These are phyloP conservation scores for Pedicia rivosa DNA, from an alignment of 2,888 invertebrate genomes.

Conservation along the genomic window DNA sequence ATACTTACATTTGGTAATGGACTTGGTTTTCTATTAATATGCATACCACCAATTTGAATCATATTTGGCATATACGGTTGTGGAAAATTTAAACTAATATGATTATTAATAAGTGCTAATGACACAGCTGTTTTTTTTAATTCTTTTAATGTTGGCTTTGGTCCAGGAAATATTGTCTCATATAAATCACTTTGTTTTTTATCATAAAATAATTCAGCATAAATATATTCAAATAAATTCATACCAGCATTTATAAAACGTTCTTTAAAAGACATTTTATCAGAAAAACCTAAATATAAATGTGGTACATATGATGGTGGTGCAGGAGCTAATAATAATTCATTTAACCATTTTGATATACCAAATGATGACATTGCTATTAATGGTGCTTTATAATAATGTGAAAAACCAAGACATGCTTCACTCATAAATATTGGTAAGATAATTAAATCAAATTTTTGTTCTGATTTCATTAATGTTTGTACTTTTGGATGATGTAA, in stretches of 20 bases:
- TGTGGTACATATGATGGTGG: slow-evolving; percentile 26
- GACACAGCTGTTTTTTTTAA: slow-evolving; percentile 19
- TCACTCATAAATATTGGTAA: slow-evolving; percentile 18
- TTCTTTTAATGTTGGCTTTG: slow-evolving; percentile 18
- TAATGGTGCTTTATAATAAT: slow-evolving; percentile 17
- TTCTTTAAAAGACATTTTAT: slow-evolving; percentile 25
- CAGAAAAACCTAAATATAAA: slow-evolving; percentile 18
- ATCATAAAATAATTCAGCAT: slow-evolving; percentile 16
- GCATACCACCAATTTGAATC: slow-evolving; percentile 29
- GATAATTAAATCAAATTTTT: slow-evolving; percentile 17
- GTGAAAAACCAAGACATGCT: slow-evolving; percentile 17
- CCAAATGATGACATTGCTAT: slow-evolving; percentile 16
- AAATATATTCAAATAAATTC: slow-evolving; percentile 16
- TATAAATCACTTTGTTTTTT: slow-evolving; percentile 18
- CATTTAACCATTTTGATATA: slow-evolving; percentile 12
- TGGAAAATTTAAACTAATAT: slow-evolving; percentile 23
- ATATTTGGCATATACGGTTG: slow-evolving; percentile 28
- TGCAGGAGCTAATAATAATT: slow-evolving; percentile 19
- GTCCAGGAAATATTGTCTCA: slow-evolving; percentile 19
- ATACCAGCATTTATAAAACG: slow-evolving; percentile 23
- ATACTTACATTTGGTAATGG: slow-evolving; percentile 22
- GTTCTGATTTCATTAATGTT: slow-evolving; percentile 13
- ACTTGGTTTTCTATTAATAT: slow-evolving; percentile 21
- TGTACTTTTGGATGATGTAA: slow-evolving; percentile 7
- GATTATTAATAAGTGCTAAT: slow-evolving; percentile 24